Evolutionary conservation across 2,113 vertebrate genomes (phyloP), one percentile per base, ranked within the genome.

Genomic region (Scomber japonicus): DNA sequence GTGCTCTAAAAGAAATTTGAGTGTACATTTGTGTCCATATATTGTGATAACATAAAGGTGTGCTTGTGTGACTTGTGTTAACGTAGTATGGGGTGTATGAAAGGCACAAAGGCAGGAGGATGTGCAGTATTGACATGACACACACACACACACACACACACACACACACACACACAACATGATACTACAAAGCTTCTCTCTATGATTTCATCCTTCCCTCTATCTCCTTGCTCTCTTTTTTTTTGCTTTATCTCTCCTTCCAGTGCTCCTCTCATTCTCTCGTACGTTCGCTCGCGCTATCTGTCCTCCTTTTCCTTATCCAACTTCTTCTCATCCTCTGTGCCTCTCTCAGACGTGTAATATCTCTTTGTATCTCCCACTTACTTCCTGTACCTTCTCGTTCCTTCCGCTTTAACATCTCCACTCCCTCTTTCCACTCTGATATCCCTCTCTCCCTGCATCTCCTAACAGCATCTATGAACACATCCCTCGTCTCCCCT

Each of bases 381-480:
- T 85, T 75, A 88, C 87, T 90, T 92, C 85, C 89, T 90, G 79
- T 82, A 89, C 84, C 87, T 88, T 84, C 90, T 80, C 81, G 71
- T 87, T 87, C 60, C 86, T 91, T 90, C 82, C 72, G 75, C 80
- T 82, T 82, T 75, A 78, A 81, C 88, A 86, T 89, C 82, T 84
- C 63, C 80, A 60, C 84, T 88, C 84, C 67, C 78, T 75, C 83
- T 66, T 84, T 89, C 84, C 74, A 83, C 82, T 91, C 78, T 89
- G 79, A 86, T 90, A 86, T 90, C 81, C 85, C 80, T 59, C 88
- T 71, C 76, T 75, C 57, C 75, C 65, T 56, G 35, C 78, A 91
- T 89, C 91, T 91, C 84, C 67, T 62, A n/a, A 16, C 80, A 80
- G 75, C 89, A 91, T 91, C 90, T 91, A 84, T 86, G 87, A 92